Conservation (phyloP, 2,888 invertebrate species). For the Athrips mouffetella region DNA sequence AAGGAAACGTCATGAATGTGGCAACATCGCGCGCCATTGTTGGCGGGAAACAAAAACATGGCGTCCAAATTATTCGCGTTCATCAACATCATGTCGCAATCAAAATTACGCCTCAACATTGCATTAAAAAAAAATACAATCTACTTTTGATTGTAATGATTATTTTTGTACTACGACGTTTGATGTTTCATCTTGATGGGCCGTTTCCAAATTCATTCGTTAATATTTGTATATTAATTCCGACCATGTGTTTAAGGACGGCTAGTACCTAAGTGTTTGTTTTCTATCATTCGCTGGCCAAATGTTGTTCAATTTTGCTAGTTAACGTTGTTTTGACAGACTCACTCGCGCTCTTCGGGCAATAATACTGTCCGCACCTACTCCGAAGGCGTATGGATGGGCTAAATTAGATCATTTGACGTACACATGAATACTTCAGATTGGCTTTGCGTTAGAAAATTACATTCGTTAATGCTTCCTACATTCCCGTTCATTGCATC, state of each 20-base stretch:
- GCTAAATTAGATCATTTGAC: conserved; percentile 36
- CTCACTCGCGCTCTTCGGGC: conserved; percentile 55
- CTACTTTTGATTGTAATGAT: conserved; percentile 39
- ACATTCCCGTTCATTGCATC: conserved; percentile 5
- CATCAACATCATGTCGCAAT: conserved; percentile 40
- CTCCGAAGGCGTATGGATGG: conserved; percentile 40
- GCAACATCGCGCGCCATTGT: conserved; percentile 52
- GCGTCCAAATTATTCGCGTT: conserved; percentile 43
- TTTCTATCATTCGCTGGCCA: conserved; percentile 70
- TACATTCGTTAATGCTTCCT: conserved; percentile 6
- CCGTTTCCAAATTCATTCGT: conserved; percentile 65
- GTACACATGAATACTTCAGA: conserved; percentile 24
- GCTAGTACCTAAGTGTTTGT: conserved; percentile 64
- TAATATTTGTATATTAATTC: conserved; percentile 69
- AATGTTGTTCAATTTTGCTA: conserved; percentile 69
- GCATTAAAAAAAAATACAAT: conserved; percentile 35
- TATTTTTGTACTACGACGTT: conserved; percentile 56
- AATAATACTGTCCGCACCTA: conserved; percentile 67
- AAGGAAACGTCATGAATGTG: conserved; percentile 47
- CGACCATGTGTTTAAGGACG: conserved; percentile 63
- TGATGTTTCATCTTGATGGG: conserved; percentile 66
- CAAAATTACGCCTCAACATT: conserved; percentile 47
- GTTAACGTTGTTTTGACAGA: conserved; percentile 73
- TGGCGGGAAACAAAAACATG: conserved; percentile 53
- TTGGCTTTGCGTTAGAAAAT: conserved; percentile 2